These are phyloP conservation scores for Sparus aurata DNA, from an alignment of 2,797 vertebrate species.

Conservation along the genomic window DNA sequence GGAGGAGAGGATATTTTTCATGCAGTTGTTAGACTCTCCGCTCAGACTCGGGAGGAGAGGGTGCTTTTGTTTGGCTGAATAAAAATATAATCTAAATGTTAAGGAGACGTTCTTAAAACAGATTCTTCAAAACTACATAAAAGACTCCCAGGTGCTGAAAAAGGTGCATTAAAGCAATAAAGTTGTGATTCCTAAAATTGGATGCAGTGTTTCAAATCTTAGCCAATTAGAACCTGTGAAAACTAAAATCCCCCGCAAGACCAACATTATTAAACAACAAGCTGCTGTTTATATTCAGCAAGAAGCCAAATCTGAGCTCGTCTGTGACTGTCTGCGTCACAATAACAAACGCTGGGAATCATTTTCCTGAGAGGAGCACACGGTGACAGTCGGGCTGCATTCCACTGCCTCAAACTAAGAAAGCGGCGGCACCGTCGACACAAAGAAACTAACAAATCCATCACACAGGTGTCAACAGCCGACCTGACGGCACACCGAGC, in stretches of 20 bases:
- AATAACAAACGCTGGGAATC: constrained; percentile 55
- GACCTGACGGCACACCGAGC: constrained; percentile 64
- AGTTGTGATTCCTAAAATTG: constrained; percentile 29
- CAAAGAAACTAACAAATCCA: constrained; percentile 61
- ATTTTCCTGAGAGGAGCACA: constrained; percentile 39
- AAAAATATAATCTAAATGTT: constrained; percentile 8
- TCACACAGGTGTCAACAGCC: constrained; percentile 59
- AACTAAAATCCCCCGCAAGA: constrained; percentile 40
- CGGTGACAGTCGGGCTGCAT: constrained; percentile 43
- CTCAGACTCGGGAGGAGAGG: neutral
- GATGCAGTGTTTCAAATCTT: constrained; percentile 39
- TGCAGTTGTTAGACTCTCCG: neutral
- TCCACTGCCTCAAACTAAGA: constrained; percentile 45
- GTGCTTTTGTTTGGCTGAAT: neutral
- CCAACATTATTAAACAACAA: constrained; percentile 49
- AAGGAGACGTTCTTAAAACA: constrained; percentile 1
- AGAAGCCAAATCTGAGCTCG: constrained; percentile 25
- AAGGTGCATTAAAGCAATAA: constrained; percentile 18
- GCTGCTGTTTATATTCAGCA: constrained; percentile 28
- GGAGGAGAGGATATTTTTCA: neutral
- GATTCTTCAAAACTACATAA: constrained; percentile 20
- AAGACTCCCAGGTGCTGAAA: constrained; percentile 33
- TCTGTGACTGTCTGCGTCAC: constrained; percentile 42
- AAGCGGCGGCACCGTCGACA: constrained; percentile 34
- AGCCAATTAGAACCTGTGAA: constrained; percentile 54